Evolutionary conservation across 2,113 vertebrate genomes (phyloP), one percentile per base, ranked within the genome.

Genomic region (Corythornis madagascariensis): DNA sequence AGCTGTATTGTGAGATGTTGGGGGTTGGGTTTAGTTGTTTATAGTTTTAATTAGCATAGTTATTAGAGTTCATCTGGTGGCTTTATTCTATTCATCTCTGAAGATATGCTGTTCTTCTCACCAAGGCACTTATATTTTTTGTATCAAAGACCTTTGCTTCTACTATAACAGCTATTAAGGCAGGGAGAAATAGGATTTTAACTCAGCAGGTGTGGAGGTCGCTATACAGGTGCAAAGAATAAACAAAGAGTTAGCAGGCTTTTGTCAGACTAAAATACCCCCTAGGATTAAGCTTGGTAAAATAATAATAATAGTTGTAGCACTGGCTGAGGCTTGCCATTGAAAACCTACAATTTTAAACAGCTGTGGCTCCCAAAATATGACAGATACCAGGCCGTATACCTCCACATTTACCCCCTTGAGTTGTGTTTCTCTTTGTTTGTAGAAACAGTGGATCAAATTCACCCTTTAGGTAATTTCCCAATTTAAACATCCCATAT

Each of bases 231-330:
- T 94, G 50, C 83, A 88, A 86, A 35, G 89, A 97, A 94, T 96
- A 98, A 96, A 96, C 92, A 96, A 95, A 96, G 95, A 91, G 69
- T 76, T 90, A 92, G 84, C 94, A 97, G 77, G 56, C 77, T 95
- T 97, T 94, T 95, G 56, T 96, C 92, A 96, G 94, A 53, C 88
- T 95, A 91, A 96, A 97, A 96, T 95, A 93, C 94, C 93, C 76
- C 92, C 92, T 93, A 53, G 5, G 65, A 94, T 92, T 95, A 93
- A 83, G 86, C 93, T 96, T 96, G 90, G 94, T 97, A 93, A 97
- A 98, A 97, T 95, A 97, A 96, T 95, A 92, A 92, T 95, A 96
- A 96, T 96, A 90, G 92, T 91, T 95, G 92, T 73, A 89, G 57
- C 0, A 3, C 91, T 22, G 73, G 85, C 86, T 97, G 91, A 95